A percentile compares a stretch with the other conserved stretches of the same genome.
These are phyloP conservation scores for Drosophila nebulosa DNA, from an alignment of 1,140 invertebrate genomes.

Conservation along the genomic window DNA sequence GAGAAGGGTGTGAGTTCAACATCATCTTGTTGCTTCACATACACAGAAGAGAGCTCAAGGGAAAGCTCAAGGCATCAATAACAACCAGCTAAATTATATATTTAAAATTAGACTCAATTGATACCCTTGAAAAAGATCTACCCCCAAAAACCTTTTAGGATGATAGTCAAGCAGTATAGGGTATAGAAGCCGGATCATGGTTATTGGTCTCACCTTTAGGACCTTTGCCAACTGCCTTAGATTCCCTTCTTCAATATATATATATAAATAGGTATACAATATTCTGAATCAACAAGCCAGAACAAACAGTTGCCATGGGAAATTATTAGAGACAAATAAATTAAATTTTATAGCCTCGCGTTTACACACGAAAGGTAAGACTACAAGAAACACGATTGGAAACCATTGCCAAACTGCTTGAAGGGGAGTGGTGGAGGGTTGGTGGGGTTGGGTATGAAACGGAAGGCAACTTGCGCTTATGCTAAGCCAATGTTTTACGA, in stretches of 20 bases:
- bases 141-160: no score
- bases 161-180: neutral
- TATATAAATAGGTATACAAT: neutral
- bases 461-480: neutral
- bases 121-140: neutral
- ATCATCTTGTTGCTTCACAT: slow-evolving; percentile 14
- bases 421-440: neutral
- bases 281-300: slow-evolving; percentile 22
- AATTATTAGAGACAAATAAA: slow-evolving; percentile 79
- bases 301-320: slow-evolving; percentile 76
- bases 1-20: neutral
- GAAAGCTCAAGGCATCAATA: slow-evolving; percentile 16
- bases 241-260: neutral
- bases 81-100: slow-evolving; percentile 23
- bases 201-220: neutral
- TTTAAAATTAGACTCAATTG: neutral
- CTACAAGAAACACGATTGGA: slow-evolving; percentile 7
- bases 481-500: slow-evolving; percentile 45
- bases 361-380: slow-evolving; percentile 45
- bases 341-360: slow-evolving; percentile 73
- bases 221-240: neutral
- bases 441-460: no score
- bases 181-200: no score
- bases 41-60: slow-evolving; percentile 1
- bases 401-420: neutral